phyloP scores from a whole-genome alignment of 1,140 invertebrate genomes.

The Temnothorax nylanderi region DNA sequence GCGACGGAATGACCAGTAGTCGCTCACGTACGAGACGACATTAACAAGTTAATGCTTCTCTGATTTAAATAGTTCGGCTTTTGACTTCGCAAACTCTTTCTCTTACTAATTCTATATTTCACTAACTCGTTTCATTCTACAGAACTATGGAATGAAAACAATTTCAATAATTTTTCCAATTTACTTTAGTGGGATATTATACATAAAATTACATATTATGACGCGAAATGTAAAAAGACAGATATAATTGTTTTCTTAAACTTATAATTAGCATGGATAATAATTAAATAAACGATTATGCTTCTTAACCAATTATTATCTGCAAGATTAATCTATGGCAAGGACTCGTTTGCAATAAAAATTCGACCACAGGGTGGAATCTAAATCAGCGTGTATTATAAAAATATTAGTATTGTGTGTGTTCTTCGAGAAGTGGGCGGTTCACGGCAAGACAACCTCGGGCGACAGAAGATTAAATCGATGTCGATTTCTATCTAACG shows the following conservation, averaged over 20 bases:
- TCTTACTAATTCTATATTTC: neutral
- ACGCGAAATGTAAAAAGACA: neutral
- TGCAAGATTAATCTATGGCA: neutral
- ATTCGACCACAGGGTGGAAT: conserved; percentile 10
- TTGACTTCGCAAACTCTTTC: conserved; percentile 30
- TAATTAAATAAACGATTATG: conserved; percentile 16
- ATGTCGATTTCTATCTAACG: conserved; percentile 14
- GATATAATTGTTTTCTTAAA: neutral
- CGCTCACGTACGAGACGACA: conserved; percentile 68
- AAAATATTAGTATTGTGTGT: conserved; percentile 39
- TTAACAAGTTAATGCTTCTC: conserved; percentile 66
- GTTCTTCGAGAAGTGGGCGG: conserved; percentile 20
- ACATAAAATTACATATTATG: neutral
- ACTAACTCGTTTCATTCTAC: neutral
- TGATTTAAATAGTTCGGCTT: conserved; percentile 52
- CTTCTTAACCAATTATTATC: conserved; percentile 38
- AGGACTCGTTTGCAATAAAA: conserved; percentile 4
- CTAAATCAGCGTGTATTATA: conserved; percentile 41
- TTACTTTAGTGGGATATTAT: neutral
- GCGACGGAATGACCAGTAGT: conserved; percentile 68
- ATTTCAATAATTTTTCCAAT: neutral
- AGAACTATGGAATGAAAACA: neutral
- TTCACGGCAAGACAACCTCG: neutral
- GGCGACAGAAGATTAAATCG: conserved; percentile 37
- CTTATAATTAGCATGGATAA: neutral